A percentile compares a stretch with the other conserved stretches of the same genome.
Evolutionary conservation across 1,140 invertebrate species (phyloP).

Genomic region (Contarinia nasturtii): DNA sequence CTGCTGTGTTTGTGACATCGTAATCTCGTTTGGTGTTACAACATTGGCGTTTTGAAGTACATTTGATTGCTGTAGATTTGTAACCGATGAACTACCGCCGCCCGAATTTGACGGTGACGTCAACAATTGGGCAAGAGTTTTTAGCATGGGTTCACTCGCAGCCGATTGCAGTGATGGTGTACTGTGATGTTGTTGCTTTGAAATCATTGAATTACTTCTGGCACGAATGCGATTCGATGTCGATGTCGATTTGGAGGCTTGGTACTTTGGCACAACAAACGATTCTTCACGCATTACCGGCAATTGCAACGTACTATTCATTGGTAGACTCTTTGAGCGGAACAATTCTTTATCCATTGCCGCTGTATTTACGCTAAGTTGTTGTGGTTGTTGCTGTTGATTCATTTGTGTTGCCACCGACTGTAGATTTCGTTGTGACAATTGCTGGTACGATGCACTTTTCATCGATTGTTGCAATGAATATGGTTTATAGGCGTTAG

Average conservation of each 20-base stretch:
- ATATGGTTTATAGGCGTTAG: constrained; percentile 16
- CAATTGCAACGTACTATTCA: constrained; percentile 26
- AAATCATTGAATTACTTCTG: constrained; percentile 21
- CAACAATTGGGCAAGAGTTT: constrained; percentile 18
- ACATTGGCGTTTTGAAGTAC: too few relatives aligned
- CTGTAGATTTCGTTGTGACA: neutral
- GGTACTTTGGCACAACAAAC: constrained; percentile 18
- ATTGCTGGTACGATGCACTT: neutral
- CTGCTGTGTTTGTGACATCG: too few relatives aligned
- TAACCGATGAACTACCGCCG: too few relatives aligned
- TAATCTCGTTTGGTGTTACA: too few relatives aligned
- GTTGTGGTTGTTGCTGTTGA: constrained; percentile 9
- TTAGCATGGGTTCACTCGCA: constrained; percentile 24
- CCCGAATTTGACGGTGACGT: constrained; percentile 13
- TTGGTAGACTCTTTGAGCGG: constrained; percentile 33
- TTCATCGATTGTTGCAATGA: constrained; percentile 5
- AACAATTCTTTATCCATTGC: constrained; percentile 26
- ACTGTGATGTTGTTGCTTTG: constrained; percentile 11
- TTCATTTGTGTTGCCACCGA: neutral
- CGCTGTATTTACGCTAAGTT: neutral
- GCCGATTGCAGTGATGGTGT: constrained; percentile 16
- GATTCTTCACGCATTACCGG: constrained; percentile 8
- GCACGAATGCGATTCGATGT: constrained; percentile 13
- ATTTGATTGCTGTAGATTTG: too few relatives aligned
- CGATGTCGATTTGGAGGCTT: constrained; percentile 9